Conservation (phyloP, 2,113 vertebrate genomes). For the Onychostruthus taczanowskii region DNA sequence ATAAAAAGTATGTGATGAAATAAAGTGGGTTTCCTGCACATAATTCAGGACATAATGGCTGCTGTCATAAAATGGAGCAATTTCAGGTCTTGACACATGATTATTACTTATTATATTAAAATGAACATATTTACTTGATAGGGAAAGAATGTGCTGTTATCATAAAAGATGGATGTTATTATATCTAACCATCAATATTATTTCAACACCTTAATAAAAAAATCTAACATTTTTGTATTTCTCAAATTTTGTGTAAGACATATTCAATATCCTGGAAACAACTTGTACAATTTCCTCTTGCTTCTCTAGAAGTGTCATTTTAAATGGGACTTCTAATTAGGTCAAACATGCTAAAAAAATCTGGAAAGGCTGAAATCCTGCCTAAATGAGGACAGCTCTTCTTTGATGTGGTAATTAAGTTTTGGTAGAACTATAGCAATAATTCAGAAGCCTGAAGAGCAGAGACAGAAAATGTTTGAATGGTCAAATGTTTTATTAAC, state of each 20-base stretch:
- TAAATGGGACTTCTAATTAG: conserved; percentile 43
- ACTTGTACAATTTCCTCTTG: background rate
- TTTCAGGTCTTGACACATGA: background rate
- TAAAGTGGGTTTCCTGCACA: background rate
- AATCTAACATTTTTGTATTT: background rate
- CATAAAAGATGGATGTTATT: background rate
- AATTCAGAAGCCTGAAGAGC: conserved; percentile 34
- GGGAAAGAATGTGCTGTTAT: background rate
- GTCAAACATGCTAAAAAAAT: background rate
- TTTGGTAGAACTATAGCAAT: conserved; percentile 25
- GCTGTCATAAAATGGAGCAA: background rate
- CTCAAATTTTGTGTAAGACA: background rate
- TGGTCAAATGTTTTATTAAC: conserved; percentile 16
- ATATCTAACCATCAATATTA: background rate
- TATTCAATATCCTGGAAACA: background rate
- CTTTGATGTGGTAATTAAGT: conserved; percentile 61
- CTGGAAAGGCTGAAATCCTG: conserved; percentile 6
- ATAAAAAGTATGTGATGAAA: background rate
- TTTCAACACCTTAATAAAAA: background rate
- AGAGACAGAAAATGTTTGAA: conserved; percentile 33
- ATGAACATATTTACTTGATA: background rate
- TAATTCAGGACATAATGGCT: background rate
- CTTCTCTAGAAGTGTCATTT: background rate
- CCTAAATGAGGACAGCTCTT: conserved; percentile 32
- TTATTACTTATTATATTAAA: conserved; percentile 1